A percentile compares a stretch with the other conserved stretches of the same genome.
Evolutionary conservation across 2,888 invertebrate genomes (phyloP).

Genomic region (Eretmocerus hayati): DNA sequence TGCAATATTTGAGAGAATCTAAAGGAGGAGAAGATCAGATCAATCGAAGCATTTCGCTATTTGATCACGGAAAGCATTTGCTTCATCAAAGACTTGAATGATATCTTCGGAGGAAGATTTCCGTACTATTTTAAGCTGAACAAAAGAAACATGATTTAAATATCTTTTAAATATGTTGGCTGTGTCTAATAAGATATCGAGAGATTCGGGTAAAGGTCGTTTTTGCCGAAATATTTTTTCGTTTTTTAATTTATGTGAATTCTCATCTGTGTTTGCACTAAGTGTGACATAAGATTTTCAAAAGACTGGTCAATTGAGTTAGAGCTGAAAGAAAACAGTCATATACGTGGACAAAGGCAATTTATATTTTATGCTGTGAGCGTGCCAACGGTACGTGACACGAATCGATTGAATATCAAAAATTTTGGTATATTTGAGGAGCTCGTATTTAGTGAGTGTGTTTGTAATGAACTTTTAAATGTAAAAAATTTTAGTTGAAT

Average conservation of each 20-base stretch:
- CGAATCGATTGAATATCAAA: no score
- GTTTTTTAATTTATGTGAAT: slow-evolving; percentile 14
- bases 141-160: slow-evolving; percentile 10
- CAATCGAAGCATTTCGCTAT: no score
- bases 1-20: slow-evolving; percentile 46
- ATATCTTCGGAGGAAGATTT: slow-evolving; percentile 11
- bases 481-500: slow-evolving; percentile 11
- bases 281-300: slow-evolving; percentile 13
- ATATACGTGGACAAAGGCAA: no score
- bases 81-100: slow-evolving; percentile 17
- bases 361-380: no score
- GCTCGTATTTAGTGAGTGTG: slow-evolving; percentile 13
- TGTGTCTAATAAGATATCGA: slow-evolving; percentile 19
- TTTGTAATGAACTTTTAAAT: slow-evolving; percentile 18
- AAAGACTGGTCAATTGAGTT: slow-evolving; percentile 11
- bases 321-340: not conserved
- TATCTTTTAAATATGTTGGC: slow-evolving; percentile 23
- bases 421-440: no score
- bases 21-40: slow-evolving; percentile 24
- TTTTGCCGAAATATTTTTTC: slow-evolving; percentile 15
- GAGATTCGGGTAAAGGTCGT: slow-evolving; percentile 17
- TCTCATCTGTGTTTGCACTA: slow-evolving; percentile 16
- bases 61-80: no score
- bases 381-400: no score
- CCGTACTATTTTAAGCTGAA: slow-evolving; percentile 14